These are phyloP conservation scores for Agelaius tricolor DNA, from an alignment of 2,113 vertebrate genomes.

Conservation along the genomic window DNA sequence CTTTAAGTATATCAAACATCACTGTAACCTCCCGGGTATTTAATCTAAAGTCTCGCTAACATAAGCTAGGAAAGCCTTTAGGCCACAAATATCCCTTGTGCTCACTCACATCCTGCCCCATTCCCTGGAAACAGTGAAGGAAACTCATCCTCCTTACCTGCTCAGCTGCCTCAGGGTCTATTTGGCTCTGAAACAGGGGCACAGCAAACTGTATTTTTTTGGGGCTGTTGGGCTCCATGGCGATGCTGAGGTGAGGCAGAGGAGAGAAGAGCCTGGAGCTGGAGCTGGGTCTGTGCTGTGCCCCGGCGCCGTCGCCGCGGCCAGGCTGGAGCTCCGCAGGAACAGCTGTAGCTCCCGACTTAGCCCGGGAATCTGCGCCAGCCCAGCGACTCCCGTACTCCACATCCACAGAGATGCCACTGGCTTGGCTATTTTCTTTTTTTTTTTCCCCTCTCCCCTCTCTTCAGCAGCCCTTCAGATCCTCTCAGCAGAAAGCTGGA, in stretches of 20 bases:
- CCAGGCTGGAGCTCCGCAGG: conserved; percentile 55
- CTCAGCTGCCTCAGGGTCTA: conserved; percentile 92
- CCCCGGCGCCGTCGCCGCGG: conserved; percentile 57
- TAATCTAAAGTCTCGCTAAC: background rate
- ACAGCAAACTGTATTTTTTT: conserved; percentile 96
- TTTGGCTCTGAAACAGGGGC: conserved; percentile 90
- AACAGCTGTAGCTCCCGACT: conserved; percentile 72
- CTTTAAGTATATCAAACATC: background rate
- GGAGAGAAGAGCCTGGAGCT: conserved; percentile 3
- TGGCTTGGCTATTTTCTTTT: conserved; percentile 33
- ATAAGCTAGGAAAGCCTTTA: background rate
- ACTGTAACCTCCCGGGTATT: background rate
- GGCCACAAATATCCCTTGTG: background rate
- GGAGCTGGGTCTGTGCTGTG: conserved; percentile 19
- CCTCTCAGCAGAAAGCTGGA: conserved; percentile 76
- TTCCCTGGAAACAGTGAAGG: background rate
- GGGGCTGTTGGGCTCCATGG: conserved; percentile 95
- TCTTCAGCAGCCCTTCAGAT: conserved; percentile 66
- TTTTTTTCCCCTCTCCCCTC: background rate
- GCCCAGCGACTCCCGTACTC: conserved; percentile 62
- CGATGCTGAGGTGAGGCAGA: conserved; percentile 47
- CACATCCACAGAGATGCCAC: conserved; percentile 67
- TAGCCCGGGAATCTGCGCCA: conserved; percentile 54
- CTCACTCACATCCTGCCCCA: background rate
- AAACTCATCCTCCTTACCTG: conserved; percentile 79